Evolutionary conservation across 2,888 invertebrate genomes (phyloP).

Genomic region (Nudaria mundana): DNA sequence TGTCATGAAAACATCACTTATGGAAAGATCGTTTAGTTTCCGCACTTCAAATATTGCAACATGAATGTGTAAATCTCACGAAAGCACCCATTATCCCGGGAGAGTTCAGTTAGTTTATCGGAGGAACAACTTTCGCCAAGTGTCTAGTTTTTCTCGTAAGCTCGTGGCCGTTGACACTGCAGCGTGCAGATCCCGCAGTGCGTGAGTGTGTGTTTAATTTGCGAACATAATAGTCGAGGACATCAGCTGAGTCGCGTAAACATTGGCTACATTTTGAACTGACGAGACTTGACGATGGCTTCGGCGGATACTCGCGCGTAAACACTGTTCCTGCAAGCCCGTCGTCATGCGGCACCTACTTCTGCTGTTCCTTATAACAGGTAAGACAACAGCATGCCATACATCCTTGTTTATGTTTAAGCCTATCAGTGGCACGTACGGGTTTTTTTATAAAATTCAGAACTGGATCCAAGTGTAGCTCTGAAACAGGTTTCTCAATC

Average conservation of each 20-base stretch:
- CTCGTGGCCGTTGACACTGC: conserved; percentile 79
- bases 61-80: conserved; percentile 57
- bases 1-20: conserved; percentile 78
- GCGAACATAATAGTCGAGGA: conserved; percentile 61
- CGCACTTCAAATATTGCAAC: conserved; percentile 39
- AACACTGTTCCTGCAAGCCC: conserved; percentile 42
- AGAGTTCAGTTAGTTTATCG: conserved; percentile 33
- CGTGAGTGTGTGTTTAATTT: conserved; percentile 79
- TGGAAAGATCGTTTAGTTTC: conserved; percentile 54
- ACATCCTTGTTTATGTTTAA: conserved; percentile 6
- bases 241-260: conserved; percentile 78
- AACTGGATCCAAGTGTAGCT: conserved; percentile 3
- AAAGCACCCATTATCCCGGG: conserved; percentile 33
- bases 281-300: conserved; percentile 59
- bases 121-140: conserved; percentile 65
- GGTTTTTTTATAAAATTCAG: conserved; percentile 3
- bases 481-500: conserved; percentile 9
- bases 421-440: background rate
- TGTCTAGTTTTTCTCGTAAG: conserved; percentile 71
- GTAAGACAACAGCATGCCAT: conserved; percentile 44
- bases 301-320: conserved; percentile 48
- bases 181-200: conserved; percentile 78
- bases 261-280: conserved; percentile 53
- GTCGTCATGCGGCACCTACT: conserved; percentile 66
- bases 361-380: conserved; percentile 66